Evolutionary conservation across 2,888 invertebrate species (phyloP).

Genomic region (Eutolmus rufibarbis): DNA sequence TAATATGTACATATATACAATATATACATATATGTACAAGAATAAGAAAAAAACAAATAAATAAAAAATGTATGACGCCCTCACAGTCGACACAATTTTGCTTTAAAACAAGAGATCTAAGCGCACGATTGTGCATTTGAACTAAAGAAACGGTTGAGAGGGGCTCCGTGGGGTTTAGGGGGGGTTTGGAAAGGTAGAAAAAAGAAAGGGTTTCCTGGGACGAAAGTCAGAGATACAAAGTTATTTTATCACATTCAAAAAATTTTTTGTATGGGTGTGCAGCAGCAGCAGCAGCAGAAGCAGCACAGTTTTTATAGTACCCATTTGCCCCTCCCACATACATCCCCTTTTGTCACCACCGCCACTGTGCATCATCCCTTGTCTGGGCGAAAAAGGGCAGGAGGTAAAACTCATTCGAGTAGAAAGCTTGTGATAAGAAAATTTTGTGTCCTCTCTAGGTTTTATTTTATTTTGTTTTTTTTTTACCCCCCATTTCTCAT

Average conservation of each 20-base stretch:
- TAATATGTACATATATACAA: neutral
- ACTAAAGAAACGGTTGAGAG: neutral
- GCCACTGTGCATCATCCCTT: constrained; percentile 32
- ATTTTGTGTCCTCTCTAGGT: neutral
- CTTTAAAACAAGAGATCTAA: neutral
- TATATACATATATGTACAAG: neutral
- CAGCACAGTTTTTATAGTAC: neutral
- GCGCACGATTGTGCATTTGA: neutral
- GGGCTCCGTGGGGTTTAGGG: neutral
- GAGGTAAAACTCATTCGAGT: constrained; percentile 51
- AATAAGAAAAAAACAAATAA: neutral
- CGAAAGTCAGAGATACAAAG: neutral
- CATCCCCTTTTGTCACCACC: neutral
- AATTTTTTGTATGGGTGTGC: neutral
- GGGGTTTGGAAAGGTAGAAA: neutral
- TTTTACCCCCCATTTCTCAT: neutral
- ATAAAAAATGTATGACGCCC: neutral
- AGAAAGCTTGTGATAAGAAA: constrained; percentile 54
- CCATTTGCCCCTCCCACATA: neutral
- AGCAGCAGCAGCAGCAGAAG: too few species aligned
- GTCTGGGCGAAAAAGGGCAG: constrained; percentile 43
- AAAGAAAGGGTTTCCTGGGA: neutral
- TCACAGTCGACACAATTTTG: neutral
- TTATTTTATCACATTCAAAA: neutral
- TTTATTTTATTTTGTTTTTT: neutral